A percentile compares a stretch with the other conserved stretches of the same genome.
Evolutionary conservation across 2,113 vertebrate genomes (phyloP).

Genomic region (Nerophis lumbriciformis): DNA sequence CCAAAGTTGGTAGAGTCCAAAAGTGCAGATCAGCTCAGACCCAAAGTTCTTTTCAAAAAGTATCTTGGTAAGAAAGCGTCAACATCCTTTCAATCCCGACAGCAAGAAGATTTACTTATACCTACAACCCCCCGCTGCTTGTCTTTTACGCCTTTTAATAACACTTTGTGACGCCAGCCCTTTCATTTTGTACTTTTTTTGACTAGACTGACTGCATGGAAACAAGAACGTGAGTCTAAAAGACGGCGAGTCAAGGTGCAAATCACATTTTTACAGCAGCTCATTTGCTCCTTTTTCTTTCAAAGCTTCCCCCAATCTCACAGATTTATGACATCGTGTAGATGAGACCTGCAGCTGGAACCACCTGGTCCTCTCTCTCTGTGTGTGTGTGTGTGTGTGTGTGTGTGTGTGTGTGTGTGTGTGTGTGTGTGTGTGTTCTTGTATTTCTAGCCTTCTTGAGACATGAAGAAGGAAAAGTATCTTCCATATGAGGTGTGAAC

Average conservation of each 20-base stretch:
- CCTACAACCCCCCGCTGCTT: constrained; percentile 26
- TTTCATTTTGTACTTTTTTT: constrained; percentile 57
- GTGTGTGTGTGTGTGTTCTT: not conserved
- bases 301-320: constrained; percentile 67
- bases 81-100: not conserved
- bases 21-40: constrained; percentile 59
- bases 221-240: constrained; percentile 3
- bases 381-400: not conserved
- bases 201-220: constrained; percentile 46
- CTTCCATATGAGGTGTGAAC: too few relatives aligned
- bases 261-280: constrained; percentile 64
- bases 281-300: constrained; percentile 69
- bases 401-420: not conserved
- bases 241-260: constrained; percentile 36
- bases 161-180: constrained; percentile 57
- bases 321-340: constrained; percentile 56
- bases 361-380: constrained; percentile 23
- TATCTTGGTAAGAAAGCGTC: not conserved
- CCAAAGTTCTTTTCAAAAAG: constrained; percentile 30
- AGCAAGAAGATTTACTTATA: constrained; percentile 15
- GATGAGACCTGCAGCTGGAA: constrained; percentile 44
- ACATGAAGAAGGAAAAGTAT: too few relatives aligned
- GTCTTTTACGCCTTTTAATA: constrained; percentile 71
- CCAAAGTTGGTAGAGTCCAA: constrained; percentile 39
- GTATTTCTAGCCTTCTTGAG: not conserved